Conservation (phyloP, 2,797 vertebrate genomes). For the Hypotaenidia philippensis region DNA sequence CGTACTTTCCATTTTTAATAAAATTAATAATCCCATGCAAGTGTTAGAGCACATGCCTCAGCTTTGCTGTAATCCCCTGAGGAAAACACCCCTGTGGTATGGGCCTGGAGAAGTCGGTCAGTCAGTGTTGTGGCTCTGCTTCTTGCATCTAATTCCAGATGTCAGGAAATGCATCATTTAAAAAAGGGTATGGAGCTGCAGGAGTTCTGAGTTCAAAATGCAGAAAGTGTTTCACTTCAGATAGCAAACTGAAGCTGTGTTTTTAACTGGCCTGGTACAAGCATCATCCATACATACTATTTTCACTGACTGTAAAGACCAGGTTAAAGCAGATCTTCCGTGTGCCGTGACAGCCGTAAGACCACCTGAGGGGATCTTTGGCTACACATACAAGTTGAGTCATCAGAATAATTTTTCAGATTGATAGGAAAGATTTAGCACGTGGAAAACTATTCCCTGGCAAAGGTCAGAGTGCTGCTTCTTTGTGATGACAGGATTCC, state of each 20-base stretch:
- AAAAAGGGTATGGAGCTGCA: not conserved
- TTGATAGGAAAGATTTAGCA: not conserved
- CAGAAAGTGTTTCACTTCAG: not conserved
- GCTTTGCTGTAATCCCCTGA: constrained; percentile 49
- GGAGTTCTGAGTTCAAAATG: not conserved
- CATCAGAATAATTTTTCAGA: not conserved
- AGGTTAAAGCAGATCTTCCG: not conserved
- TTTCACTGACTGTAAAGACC: not conserved
- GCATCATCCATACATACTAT: accelerated
- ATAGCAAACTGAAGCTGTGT: not conserved
- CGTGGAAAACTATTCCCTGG: not conserved
- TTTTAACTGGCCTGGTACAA: not conserved
- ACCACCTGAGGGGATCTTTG: not conserved
- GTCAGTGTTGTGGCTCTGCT: constrained; percentile 4
- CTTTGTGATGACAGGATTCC: not conserved
- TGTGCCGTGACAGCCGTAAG: not conserved
- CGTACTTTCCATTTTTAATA: constrained; percentile 53
- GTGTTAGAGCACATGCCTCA: constrained; percentile 45
- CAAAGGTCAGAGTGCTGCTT: not conserved
- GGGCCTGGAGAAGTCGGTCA: not conserved
- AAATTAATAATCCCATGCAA: constrained; percentile 54
- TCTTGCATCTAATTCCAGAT: constrained; percentile 40
- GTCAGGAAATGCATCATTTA: constrained; percentile 38
- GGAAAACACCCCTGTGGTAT: not conserved
- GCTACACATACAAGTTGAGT: not conserved